Conservation (phyloP, 2,113 vertebrate species). For the Oncorhynchus gorbuscha region DNA sequence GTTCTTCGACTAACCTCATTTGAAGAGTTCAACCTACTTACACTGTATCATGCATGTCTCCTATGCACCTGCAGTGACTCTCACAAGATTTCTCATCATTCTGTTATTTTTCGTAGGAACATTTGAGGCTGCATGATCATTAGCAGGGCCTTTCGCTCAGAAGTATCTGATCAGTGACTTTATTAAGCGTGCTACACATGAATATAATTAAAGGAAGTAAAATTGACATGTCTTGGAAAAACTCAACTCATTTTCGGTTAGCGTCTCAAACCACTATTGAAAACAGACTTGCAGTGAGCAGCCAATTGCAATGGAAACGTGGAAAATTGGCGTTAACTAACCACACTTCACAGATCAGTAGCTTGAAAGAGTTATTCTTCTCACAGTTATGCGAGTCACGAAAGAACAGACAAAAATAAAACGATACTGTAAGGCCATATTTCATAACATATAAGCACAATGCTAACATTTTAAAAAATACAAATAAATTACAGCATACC, state of each 20-base stretch:
- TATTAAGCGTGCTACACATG: not conserved
- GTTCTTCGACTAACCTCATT: not conserved
- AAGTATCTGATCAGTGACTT: too few relatives aligned
- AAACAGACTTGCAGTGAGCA: not conserved
- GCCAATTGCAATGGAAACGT: not conserved
- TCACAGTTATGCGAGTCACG: not conserved
- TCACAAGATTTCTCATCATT: not conserved
- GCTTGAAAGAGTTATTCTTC: conserved; percentile 2
- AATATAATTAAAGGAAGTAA: not conserved
- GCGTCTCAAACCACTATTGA: not conserved
- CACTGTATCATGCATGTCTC: not conserved
- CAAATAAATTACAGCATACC: not conserved
- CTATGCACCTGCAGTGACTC: not conserved
- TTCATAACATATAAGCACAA: not conserved
- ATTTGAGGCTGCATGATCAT: not conserved
- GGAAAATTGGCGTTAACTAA: not conserved
- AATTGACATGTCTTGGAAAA: not conserved
- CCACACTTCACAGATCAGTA: not conserved
- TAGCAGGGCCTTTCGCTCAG: too few relatives aligned
- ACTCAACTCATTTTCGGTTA: not conserved
- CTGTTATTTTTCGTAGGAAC: not conserved
- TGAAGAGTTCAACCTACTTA: not conserved
- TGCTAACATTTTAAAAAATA: not conserved
- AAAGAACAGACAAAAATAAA: not conserved
- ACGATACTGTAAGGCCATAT: not conserved